These are phyloP conservation scores for Ariopsis seemanni DNA, from an alignment of 2,113 vertebrate species.

Conservation along the genomic window DNA sequence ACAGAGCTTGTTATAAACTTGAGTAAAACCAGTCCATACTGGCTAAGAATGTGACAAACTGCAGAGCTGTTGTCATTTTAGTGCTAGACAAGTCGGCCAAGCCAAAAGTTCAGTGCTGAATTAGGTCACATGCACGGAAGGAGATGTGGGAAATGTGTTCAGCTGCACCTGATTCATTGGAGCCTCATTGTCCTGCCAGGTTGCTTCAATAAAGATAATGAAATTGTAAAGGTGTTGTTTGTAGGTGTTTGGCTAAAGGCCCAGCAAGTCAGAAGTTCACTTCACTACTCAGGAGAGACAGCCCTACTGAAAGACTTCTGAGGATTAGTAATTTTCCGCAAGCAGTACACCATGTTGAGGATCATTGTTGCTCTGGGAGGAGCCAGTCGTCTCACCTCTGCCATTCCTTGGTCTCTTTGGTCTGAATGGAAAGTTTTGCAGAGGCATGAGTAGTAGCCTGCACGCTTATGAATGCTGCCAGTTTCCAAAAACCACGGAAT, in stretches of 20 bases:
- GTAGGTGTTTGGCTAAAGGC: conserved; percentile 18
- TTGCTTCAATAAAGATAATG: conserved; percentile 15
- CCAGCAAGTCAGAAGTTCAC: conserved; percentile 15
- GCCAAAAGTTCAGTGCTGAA: conserved; percentile 40
- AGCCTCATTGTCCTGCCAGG: neutral
- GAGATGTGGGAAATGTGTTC: neutral
- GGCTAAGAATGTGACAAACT: conserved; percentile 34
- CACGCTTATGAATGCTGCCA: conserved; percentile 8
- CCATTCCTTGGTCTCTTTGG: conserved; percentile 16
- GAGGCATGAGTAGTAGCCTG: conserved; percentile 20
- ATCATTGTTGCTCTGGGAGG: conserved; percentile 21
- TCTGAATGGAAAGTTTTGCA: conserved; percentile 30
- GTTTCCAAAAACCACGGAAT: neutral
- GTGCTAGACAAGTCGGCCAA: conserved; percentile 37
- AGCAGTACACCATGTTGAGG: conserved; percentile 18
- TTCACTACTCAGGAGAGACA: neutral
- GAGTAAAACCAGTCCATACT: conserved; percentile 6
- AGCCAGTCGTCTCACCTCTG: conserved; percentile 5
- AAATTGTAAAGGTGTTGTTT: conserved; percentile 28
- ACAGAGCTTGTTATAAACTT: neutral
- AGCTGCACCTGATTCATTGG: conserved; percentile 25
- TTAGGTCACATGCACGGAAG: conserved; percentile 41
- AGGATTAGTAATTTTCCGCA: neutral
- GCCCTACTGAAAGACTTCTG: neutral
- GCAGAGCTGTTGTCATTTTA: conserved; percentile 36